phyloP scores from a whole-genome alignment of 1,140 invertebrate species.

The Mylabris phalerata region DNA sequence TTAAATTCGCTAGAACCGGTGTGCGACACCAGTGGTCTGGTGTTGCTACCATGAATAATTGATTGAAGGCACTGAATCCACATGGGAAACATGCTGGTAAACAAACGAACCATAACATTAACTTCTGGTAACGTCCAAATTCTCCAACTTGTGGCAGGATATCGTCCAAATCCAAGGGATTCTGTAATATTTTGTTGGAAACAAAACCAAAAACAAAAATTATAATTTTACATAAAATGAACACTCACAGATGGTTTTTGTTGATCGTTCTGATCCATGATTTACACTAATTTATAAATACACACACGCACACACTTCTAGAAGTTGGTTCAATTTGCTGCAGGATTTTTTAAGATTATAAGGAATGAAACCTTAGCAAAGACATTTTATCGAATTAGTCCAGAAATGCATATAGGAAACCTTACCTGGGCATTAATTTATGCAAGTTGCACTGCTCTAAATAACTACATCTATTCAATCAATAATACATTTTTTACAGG shows the following conservation, averaged over 20 bases:
- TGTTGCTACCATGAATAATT: conserved; percentile 77
- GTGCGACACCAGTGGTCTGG: conserved; percentile 75
- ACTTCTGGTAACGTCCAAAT: conserved; percentile 80
- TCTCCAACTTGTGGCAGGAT: conserved; percentile 77
- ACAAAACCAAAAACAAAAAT: too few species aligned
- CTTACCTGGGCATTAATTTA: too few species aligned
- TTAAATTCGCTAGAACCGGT: conserved; percentile 55
- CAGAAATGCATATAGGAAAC: too few species aligned
- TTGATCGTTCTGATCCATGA: conserved; percentile 8
- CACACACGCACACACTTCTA: too few species aligned
- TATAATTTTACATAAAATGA: neutral
- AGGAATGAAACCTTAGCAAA: too few species aligned
- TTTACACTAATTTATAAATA: too few species aligned
- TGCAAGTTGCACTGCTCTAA: too few species aligned
- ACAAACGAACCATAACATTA: conserved; percentile 78
- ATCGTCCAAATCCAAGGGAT: conserved; percentile 66
- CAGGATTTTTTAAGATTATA: too few species aligned
- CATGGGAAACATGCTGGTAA: conserved; percentile 81
- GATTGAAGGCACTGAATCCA: conserved; percentile 85
- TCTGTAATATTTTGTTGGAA: neutral
- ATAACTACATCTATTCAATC: too few species aligned
- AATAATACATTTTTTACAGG: too few species aligned
- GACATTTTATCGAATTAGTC: too few species aligned
- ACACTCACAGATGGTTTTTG: conserved; percentile 1
- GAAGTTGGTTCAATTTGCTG: too few species aligned